Evolutionary conservation across 2,797 vertebrate species (phyloP).

Genomic region (Sebastes vulpes): DNA sequence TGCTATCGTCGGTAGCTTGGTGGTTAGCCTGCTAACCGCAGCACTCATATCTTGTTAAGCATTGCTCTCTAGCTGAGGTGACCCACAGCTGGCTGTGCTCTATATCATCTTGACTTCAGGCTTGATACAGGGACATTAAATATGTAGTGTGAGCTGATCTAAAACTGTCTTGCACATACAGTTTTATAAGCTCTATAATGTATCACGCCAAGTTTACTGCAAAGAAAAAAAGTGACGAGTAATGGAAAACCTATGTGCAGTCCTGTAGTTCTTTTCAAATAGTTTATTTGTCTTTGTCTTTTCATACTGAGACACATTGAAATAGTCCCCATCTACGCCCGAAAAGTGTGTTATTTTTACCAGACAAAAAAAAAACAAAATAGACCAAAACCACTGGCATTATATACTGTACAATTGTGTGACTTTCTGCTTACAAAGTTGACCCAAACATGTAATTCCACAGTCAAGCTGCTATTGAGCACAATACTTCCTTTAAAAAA

Average conservation of each 20-base stretch:
- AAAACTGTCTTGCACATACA: not conserved
- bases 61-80: not conserved
- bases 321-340: too few relatives aligned
- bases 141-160: not conserved
- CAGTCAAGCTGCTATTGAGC: not conserved
- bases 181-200: not conserved
- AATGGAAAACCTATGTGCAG: not conserved
- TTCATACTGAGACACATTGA: not conserved
- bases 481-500: not conserved
- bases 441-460: not conserved
- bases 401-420: not conserved
- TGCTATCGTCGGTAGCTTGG: not conserved
- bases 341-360: not conserved
- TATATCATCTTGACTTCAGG: not conserved
- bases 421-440: not conserved
- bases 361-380: not conserved
- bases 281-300: not conserved
- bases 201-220: not conserved
- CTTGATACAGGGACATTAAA: not conserved
- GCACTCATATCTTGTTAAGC: not conserved
- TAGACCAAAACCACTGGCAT: not conserved
- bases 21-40: not conserved
- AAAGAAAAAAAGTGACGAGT: not conserved
- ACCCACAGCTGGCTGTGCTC: not conserved
- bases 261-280: not conserved